Conservation (phyloP, 2,113 vertebrate species). For the Ochotona curzoniae region DNA sequence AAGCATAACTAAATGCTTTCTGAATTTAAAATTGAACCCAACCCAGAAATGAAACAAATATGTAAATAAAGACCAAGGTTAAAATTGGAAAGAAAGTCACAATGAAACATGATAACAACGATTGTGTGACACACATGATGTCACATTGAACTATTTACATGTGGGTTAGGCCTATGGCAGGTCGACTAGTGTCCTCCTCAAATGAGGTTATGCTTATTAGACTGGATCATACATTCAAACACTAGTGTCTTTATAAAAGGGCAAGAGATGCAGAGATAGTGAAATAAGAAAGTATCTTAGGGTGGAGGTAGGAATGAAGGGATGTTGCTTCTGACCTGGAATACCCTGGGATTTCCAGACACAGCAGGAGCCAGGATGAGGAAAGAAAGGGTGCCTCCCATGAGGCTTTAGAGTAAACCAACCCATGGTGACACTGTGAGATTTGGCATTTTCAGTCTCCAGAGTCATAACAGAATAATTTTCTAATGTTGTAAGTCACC, state of each 20-base stretch:
- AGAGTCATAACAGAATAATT: background rate
- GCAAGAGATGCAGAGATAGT: background rate
- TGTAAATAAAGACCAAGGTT: background rate
- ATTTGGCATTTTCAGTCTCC: background rate
- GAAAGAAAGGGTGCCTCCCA: background rate
- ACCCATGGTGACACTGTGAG: background rate
- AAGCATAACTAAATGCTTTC: background rate
- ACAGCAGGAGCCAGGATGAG: background rate
- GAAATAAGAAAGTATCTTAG: background rate
- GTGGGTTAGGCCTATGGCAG: background rate
- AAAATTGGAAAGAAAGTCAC: background rate
- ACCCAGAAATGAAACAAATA: background rate
- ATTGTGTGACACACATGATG: background rate
- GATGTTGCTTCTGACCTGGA: background rate
- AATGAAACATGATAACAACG: constrained; percentile 13
- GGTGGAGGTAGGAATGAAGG: background rate
- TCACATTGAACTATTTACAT: background rate
- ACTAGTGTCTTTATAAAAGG: background rate
- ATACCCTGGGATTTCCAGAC: background rate
- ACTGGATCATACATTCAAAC: background rate
- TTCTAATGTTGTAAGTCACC: background rate
- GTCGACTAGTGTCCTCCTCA: background rate
- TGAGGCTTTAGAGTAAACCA: background rate
- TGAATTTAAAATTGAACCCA: background rate
- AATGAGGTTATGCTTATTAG: background rate